phyloP scores from a whole-genome alignment of 2,113 vertebrate species.

The Ictalurus punctatus region DNA sequence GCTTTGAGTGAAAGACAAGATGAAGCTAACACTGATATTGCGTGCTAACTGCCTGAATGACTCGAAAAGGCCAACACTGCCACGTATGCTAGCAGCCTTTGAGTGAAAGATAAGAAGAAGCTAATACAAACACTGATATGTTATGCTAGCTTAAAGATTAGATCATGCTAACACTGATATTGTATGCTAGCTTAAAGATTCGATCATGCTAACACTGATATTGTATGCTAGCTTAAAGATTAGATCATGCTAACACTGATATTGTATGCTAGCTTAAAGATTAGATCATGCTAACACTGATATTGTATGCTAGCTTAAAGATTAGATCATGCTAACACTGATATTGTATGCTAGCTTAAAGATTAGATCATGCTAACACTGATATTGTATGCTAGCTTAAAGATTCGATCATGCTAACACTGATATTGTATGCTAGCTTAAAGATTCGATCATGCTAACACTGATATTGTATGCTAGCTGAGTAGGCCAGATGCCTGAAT shows the following conservation, averaged over 20 bases:
- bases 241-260: not conserved
- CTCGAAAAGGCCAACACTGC: no score
- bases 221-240: not conserved
- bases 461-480: not conserved
- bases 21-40: not conserved
- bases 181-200: not conserved
- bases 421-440: not conserved
- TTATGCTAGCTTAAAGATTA: not conserved
- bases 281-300: not conserved
- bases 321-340: not conserved
- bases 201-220: not conserved
- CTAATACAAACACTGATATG: not conserved
- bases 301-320: not conserved
- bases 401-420: not conserved
- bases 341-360: not conserved
- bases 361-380: not conserved
- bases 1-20: not conserved
- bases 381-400: not conserved
- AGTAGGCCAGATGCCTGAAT: not conserved
- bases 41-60: not conserved
- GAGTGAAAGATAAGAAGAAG: no score
- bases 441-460: no score
- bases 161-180: not conserved
- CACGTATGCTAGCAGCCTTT: no score
- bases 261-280: not conserved